Percentiles rank a stretch among this genome's conserved stretches.
Evolutionary conservation across 2,797 vertebrate genomes (phyloP).

Genomic region (Centroberyx gerrardi): DNA sequence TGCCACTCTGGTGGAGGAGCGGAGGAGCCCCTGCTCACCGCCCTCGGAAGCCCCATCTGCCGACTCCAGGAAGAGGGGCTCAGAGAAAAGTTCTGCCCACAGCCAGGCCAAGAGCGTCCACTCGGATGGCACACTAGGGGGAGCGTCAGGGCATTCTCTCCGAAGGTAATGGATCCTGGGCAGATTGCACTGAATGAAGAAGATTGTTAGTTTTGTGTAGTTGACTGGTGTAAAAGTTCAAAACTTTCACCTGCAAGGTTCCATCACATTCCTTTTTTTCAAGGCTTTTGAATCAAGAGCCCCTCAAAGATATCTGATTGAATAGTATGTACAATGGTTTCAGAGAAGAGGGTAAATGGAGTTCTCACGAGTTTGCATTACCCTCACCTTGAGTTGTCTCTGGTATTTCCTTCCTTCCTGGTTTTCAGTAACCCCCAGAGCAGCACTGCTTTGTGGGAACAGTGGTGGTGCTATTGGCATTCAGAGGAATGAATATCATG

Average conservation of each 20-base stretch:
- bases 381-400: background rate
- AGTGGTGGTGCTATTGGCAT: background rate
- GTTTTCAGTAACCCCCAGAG: slow-evolving; percentile 13
- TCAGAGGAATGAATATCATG: background rate
- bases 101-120: slow-evolving; percentile 79
- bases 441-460: slow-evolving; percentile 3
- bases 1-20: slow-evolving; percentile 85
- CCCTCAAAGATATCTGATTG: background rate
- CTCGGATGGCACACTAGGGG: slow-evolving; percentile 84
- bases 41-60: slow-evolving; percentile 83
- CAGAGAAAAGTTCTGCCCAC: slow-evolving; percentile 77
- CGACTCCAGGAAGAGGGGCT: slow-evolving; percentile 81
- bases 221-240: background rate
- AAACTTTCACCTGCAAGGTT: background rate
- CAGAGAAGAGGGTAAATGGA: slow-evolving; percentile 11
- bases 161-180: slow-evolving; percentile 83
- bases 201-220: background rate
- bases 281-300: background rate
- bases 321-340: background rate
- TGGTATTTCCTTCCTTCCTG: slow-evolving; percentile 39
- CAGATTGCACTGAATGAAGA: slow-evolving; percentile 7
- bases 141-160: slow-evolving; percentile 84
- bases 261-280: background rate
- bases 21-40: slow-evolving; percentile 80
- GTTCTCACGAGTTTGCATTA: slow-evolving; percentile 22